Conservation (phyloP, 2,113 vertebrate genomes). For the Corythoichthys haematopterus region DNA sequence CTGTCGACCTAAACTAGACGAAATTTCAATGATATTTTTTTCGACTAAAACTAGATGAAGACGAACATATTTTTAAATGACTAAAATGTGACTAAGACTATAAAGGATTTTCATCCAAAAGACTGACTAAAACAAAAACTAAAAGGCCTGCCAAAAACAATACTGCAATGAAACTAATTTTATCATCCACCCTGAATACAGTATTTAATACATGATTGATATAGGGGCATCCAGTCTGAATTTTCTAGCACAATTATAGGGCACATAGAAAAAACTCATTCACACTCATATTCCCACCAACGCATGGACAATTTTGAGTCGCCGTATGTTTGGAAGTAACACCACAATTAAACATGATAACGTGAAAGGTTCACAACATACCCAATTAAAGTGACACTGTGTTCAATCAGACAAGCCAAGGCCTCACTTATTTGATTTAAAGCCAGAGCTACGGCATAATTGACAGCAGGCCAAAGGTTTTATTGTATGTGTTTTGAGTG, state of each 20-base stretch:
- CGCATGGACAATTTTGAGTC: too few species aligned
- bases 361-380: background rate
- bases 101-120: too few species aligned
- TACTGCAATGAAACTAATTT: background rate
- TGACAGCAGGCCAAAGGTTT: constrained; percentile 50
- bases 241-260: background rate
- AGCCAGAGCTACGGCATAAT: constrained; percentile 54
- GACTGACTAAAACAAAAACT: too few species aligned
- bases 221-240: background rate
- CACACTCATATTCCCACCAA: too few species aligned
- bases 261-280: too few species aligned
- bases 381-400: constrained; percentile 28
- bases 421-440: constrained; percentile 37
- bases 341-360: background rate
- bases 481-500: constrained; percentile 59
- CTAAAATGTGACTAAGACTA: too few species aligned
- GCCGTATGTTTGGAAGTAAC: too few species aligned
- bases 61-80: too few species aligned
- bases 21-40: too few species aligned
- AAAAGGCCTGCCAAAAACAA: too few species aligned
- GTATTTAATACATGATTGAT: background rate
- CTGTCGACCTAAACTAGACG: too few species aligned
- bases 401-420: constrained; percentile 9
- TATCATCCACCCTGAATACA: background rate
- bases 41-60: too few species aligned